Evolutionary conservation across 1,140 invertebrate species (phyloP).

Genomic region (Chymomyza costata): DNA sequence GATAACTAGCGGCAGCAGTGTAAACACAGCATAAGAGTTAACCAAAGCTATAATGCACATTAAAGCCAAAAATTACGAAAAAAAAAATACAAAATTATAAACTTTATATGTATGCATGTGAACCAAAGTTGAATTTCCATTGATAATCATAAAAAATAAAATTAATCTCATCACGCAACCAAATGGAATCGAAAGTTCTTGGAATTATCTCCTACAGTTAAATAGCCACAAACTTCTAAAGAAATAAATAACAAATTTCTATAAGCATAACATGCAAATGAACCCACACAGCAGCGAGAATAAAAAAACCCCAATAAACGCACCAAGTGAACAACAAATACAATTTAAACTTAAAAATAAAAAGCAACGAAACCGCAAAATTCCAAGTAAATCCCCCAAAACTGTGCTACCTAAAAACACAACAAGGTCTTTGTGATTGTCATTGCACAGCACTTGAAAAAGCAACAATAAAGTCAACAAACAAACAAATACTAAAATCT

Average conservation of each 20-base stretch:
- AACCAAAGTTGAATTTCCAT: too few relatives aligned
- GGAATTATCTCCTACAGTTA: too few relatives aligned
- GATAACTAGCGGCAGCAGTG: too few relatives aligned
- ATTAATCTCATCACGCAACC: too few relatives aligned
- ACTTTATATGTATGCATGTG: too few relatives aligned
- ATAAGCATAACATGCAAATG: constrained; percentile 30
- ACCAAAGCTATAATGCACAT: too few relatives aligned
- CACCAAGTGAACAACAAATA: constrained; percentile 32
- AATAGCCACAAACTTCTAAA: constrained; percentile 11
- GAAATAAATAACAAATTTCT: constrained; percentile 33
- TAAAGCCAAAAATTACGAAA: too few relatives aligned
- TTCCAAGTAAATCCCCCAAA: constrained; percentile 54
- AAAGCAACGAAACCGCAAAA: constrained; percentile 35
- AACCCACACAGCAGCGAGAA: constrained; percentile 12
- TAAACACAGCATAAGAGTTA: too few relatives aligned
- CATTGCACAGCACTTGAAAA: not conserved
- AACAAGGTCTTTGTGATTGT: constrained; percentile 14
- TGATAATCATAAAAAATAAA: too few relatives aligned
- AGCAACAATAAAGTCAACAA: not conserved
- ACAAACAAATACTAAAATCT: constrained; percentile 14
- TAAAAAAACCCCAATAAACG: constrained; percentile 37
- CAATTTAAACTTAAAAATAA: constrained; percentile 10
- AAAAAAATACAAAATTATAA: too few relatives aligned
- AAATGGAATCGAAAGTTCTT: too few relatives aligned
- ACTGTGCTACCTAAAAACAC: constrained; percentile 60